phyloP scores from a whole-genome alignment of 2,113 vertebrate species.

The Pteronura brasiliensis region DNA sequence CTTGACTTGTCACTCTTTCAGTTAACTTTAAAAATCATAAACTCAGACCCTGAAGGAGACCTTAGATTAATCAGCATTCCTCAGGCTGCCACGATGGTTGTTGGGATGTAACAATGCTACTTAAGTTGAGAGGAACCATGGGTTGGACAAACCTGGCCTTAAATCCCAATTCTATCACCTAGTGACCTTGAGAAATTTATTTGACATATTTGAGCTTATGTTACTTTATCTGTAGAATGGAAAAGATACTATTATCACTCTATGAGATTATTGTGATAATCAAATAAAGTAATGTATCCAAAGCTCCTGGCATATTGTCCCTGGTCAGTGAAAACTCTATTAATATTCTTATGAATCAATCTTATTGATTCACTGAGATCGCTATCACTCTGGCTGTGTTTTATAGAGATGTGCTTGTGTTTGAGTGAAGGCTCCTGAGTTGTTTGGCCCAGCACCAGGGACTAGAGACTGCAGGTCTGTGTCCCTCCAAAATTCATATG shows the following conservation, averaged over 20 bases:
- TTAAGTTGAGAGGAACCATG: neutral
- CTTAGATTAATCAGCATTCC: neutral
- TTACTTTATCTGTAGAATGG: neutral
- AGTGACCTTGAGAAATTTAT: neutral
- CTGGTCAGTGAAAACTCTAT: neutral
- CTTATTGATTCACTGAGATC: neutral
- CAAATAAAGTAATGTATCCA: neutral
- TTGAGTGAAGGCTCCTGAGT: neutral
- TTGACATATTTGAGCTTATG: neutral
- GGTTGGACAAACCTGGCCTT: neutral
- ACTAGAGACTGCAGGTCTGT: neutral
- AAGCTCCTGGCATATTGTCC: neutral
- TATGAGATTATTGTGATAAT: neutral
- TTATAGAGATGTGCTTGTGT: neutral
- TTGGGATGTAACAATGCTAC: neutral
- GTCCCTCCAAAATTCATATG: neutral
- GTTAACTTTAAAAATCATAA: conserved; percentile 14
- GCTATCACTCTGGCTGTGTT: neutral
- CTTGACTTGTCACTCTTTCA: neutral
- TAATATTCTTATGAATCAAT: neutral
- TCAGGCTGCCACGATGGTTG: neutral
- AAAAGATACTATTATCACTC: neutral
- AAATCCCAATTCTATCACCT: neutral
- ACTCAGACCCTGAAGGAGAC: neutral
- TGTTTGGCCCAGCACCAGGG: neutral